phyloP scores from a whole-genome alignment of 2,113 vertebrate genomes.

The Alethe diademata region DNA sequence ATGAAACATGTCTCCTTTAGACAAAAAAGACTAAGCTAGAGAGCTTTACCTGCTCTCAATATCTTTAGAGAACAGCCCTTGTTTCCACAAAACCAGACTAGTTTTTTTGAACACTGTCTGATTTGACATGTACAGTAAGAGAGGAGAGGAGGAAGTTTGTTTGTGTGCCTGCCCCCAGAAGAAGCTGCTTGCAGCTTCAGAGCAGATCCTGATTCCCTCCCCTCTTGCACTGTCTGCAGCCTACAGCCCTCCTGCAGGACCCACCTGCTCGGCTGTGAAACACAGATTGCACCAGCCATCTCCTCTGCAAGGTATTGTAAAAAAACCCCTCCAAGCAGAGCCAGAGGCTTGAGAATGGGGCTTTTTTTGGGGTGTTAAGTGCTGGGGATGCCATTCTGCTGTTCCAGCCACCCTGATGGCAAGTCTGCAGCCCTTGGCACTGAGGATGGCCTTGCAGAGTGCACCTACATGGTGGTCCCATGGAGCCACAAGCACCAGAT shows the following conservation, averaged over 20 bases:
- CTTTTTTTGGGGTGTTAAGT: neutral
- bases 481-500: fast-evolving
- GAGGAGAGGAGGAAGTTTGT: neutral
- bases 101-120: neutral
- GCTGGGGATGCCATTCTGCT: neutral
- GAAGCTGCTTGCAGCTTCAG: neutral
- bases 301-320: neutral
- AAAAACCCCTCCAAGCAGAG: neutral
- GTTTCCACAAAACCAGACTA: neutral
- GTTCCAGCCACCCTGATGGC: neutral
- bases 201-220: neutral
- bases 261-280: neutral
- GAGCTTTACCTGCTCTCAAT: neutral
- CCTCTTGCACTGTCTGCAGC: neutral
- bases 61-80: neutral
- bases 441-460: neutral
- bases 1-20: neutral
- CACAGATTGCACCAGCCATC: neutral
- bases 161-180: neutral
- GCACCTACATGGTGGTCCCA: neutral
- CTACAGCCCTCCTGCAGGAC: neutral
- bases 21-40: neutral
- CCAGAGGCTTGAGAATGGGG: neutral
- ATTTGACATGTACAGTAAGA: neutral
- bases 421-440: neutral